Evolutionary conservation across 1,140 invertebrate genomes (phyloP).

Genomic region (Nephotettix cincticeps): DNA sequence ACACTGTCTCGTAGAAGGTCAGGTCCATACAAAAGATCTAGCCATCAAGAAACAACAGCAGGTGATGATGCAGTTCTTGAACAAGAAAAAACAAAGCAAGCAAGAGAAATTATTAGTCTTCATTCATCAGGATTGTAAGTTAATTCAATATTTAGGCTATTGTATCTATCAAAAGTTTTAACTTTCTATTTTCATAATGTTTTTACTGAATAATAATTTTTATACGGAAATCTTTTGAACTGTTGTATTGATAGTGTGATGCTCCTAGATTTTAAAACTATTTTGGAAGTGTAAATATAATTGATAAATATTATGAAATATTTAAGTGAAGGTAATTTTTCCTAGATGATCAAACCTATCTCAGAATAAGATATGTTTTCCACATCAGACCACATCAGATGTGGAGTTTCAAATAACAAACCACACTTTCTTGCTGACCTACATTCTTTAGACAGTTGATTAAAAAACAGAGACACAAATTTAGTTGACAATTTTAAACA

Average conservation of each 20-base stretch:
- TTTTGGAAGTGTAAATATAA: too few species aligned
- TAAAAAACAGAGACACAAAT: too few species aligned
- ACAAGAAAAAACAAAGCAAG: slow-evolving; percentile 62
- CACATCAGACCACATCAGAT: too few species aligned
- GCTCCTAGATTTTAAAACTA: not conserved
- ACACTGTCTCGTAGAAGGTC: slow-evolving; percentile 59
- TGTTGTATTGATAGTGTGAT: slow-evolving; percentile 21
- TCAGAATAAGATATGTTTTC: too few species aligned
- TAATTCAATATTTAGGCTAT: not conserved
- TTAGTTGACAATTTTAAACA: too few species aligned
- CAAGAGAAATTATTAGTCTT: slow-evolving; percentile 66
- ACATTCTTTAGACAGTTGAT: too few species aligned
- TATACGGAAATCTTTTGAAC: not conserved
- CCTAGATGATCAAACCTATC: too few species aligned
- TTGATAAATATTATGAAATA: too few species aligned
- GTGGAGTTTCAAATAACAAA: too few species aligned
- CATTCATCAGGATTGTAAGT: slow-evolving; percentile 77
- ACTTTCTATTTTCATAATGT: not conserved
- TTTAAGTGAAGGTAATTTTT: too few species aligned
- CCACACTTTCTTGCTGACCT: too few species aligned
- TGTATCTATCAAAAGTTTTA: too few species aligned
- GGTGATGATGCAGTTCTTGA: slow-evolving; percentile 76
- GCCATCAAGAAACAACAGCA: slow-evolving; percentile 59
- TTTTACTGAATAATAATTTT: not conserved
- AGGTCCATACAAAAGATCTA: slow-evolving; percentile 52